Conservation (phyloP, 37 sponge, comb jelly and placozoan species). For the Hexactinellida sp. region DNA sequence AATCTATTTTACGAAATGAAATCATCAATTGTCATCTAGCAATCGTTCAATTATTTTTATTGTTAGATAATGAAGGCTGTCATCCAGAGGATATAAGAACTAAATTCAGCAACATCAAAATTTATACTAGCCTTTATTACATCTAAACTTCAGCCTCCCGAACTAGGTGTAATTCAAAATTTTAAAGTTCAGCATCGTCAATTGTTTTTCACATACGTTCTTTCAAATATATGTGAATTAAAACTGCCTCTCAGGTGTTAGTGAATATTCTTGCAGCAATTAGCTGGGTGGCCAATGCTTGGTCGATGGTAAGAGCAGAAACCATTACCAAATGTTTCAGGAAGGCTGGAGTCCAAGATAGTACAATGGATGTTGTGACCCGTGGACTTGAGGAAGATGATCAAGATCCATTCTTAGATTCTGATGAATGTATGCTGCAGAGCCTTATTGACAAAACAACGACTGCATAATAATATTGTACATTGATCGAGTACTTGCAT, state of each 20-base stretch:
- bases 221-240: constrained; percentile 38
- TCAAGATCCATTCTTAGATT: neutral
- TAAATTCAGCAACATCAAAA: constrained; percentile 31
- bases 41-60: neutral
- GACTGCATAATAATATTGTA: neutral
- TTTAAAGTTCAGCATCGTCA: constrained; percentile 29
- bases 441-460: neutral
- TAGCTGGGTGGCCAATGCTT: constrained; percentile 30
- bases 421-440: neutral
- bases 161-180: constrained; percentile 35
- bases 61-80: neutral
- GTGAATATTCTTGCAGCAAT: constrained; percentile 30
- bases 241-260: constrained; percentile 27
- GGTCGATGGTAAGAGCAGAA: constrained; percentile 25
- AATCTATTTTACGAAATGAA: neutral
- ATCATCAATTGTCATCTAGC: neutral
- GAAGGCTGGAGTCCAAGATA: constrained; percentile 19
- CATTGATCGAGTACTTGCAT: neutral
- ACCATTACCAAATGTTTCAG: constrained; percentile 51
- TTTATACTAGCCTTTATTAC: no score
- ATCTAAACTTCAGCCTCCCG: constrained; percentile 49
- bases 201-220: constrained; percentile 25
- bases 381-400: neutral
- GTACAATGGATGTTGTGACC: neutral
- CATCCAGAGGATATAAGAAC: neutral